Percentiles rank a stretch among this genome's conserved stretches.
phyloP scores from a whole-genome alignment of 2,797 vertebrate species.

The Dromococcyx pavoninus region DNA sequence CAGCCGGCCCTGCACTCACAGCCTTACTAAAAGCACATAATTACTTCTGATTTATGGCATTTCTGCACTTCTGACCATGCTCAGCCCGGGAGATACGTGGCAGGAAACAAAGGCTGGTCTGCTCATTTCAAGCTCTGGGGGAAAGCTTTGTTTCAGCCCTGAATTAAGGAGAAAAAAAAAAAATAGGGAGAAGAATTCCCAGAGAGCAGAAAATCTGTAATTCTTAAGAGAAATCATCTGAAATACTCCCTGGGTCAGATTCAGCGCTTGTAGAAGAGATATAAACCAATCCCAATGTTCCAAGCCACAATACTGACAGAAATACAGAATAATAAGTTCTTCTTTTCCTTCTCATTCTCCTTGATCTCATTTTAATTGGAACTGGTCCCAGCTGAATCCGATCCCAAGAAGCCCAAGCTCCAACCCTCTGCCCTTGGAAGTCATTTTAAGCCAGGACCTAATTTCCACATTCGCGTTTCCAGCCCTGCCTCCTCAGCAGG shows the following conservation, averaged over 20 bases:
- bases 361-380: slow-evolving; percentile 42
- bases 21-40: background rate
- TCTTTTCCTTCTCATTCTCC: background rate
- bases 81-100: background rate
- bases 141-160: background rate
- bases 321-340: background rate
- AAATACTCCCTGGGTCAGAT: background rate
- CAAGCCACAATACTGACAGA: background rate
- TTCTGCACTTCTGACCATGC: background rate
- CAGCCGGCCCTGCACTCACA: background rate
- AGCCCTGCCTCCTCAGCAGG: background rate
- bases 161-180: background rate
- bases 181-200: background rate
- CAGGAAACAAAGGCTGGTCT: background rate
- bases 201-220: background rate
- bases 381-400: background rate
- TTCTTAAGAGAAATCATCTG: background rate
- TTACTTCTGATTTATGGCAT: background rate
- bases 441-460: background rate
- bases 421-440: slow-evolving; percentile 10
- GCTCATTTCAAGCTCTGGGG: background rate
- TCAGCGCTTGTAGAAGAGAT: background rate
- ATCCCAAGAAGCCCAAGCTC: background rate
- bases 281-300: background rate
- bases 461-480: background rate